Evolutionary conservation across 2,888 invertebrate genomes (phyloP).

Genomic region (Aspidapion aeneum): DNA sequence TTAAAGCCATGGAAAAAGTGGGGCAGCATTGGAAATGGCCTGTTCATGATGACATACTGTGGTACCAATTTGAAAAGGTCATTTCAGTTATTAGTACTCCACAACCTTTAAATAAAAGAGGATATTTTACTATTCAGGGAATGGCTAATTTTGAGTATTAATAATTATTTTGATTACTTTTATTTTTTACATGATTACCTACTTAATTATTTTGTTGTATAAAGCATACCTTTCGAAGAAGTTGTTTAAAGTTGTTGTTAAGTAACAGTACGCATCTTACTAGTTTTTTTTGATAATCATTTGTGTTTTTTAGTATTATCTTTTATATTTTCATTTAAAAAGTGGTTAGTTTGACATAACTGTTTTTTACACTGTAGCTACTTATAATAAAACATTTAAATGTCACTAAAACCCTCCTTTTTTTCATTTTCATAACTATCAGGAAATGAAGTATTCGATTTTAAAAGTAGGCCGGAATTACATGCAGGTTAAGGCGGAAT

Average conservation of each 20-base stretch:
- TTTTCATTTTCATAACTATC: too few species aligned
- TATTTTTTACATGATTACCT: not conserved
- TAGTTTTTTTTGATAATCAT: too few species aligned
- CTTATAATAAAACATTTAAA: too few species aligned
- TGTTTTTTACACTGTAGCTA: too few species aligned
- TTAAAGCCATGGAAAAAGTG: constrained; percentile 13
- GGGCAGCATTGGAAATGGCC: constrained; percentile 14
- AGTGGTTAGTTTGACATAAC: too few species aligned
- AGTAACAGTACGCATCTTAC: too few species aligned
- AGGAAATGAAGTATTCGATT: too few species aligned
- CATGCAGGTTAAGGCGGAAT: too few species aligned
- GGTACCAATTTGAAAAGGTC: constrained; percentile 6
- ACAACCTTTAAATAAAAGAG: constrained; percentile 5
- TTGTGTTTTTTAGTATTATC: not conserved
- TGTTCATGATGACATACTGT: constrained; percentile 3
- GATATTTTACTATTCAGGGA: constrained; percentile 18
- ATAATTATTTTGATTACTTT: not conserved
- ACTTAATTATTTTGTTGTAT: not conserved
- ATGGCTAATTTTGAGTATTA: constrained; percentile 24
- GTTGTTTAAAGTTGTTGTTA: not conserved
- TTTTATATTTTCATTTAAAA: not conserved
- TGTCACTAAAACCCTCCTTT: too few species aligned
- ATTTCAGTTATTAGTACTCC: constrained; percentile 1
- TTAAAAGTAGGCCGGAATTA: too few species aligned
- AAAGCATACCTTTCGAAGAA: not conserved